Evolutionary conservation across 2,888 invertebrate species (phyloP).

Genomic region (Sepioteuthis lessoniana): DNA sequence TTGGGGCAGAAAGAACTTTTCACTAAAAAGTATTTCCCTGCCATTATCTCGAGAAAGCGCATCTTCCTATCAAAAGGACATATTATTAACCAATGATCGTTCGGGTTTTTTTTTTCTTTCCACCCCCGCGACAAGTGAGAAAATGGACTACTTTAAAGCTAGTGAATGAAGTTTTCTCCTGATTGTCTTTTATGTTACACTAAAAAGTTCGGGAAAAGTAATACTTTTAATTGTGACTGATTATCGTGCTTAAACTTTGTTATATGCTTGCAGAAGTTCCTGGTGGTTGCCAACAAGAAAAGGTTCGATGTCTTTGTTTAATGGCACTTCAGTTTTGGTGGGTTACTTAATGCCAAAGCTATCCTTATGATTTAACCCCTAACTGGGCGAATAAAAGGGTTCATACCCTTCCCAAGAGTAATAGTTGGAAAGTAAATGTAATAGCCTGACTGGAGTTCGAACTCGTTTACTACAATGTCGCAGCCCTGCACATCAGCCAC

Average conservation of each 20-base stretch:
- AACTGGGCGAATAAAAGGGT: too few species aligned
- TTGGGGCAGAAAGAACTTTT: conserved; percentile 2
- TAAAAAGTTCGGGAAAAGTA: background rate
- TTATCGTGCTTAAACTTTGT: background rate
- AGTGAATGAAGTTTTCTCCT: background rate
- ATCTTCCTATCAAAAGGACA: conserved; percentile 33
- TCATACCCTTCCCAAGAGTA: too few species aligned
- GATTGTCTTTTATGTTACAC: background rate
- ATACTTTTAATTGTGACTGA: background rate
- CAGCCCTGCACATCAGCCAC: too few species aligned
- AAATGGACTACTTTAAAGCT: conserved; percentile 17
- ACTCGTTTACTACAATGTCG: too few species aligned
- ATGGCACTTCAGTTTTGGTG: too few species aligned
- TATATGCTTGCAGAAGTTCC: background rate
- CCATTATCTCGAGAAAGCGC: conserved; percentile 33
- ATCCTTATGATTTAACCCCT: too few species aligned
- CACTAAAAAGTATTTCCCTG: conserved; percentile 33
- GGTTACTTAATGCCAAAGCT: too few species aligned
- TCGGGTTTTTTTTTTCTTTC: background rate
- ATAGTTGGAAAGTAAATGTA: too few species aligned
- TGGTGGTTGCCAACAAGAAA: too few species aligned
- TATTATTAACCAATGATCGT: background rate
- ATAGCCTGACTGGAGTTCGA: too few species aligned
- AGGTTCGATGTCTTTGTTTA: too few species aligned
- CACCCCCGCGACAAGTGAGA: background rate